These are phyloP conservation scores for Salminus brasiliensis DNA, from an alignment of 2,113 vertebrate species.

Conservation along the genomic window DNA sequence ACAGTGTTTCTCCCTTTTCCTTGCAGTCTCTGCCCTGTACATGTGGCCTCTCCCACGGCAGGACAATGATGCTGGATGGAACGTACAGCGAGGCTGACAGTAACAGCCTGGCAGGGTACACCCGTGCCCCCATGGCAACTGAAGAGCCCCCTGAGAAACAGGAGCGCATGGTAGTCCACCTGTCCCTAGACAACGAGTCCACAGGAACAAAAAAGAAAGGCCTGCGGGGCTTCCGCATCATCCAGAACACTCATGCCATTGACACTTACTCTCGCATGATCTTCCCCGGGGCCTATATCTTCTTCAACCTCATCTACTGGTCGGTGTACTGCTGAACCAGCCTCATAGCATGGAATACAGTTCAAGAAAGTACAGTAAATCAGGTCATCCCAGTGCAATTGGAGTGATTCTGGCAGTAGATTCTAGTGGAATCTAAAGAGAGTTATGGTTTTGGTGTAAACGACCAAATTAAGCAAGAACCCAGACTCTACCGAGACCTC, in stretches of 20 bases:
- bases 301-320: conserved; percentile 98
- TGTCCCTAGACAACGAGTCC: conserved; percentile 82
- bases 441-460: not conserved
- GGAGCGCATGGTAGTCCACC: conserved; percentile 85
- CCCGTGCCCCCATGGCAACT: conserved; percentile 76
- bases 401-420: not conserved
- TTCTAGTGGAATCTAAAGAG: not conserved
- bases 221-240: conserved; percentile 80
- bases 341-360: not conserved
- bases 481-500: not conserved
- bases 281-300: conserved; percentile 91
- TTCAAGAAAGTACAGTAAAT: not conserved
- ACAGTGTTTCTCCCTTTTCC: not conserved
- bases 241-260: conserved; percentile 90
- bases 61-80: conserved; percentile 88
- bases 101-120: conserved; percentile 88
- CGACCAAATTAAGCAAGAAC: not conserved
- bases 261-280: conserved; percentile 94
- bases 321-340: conserved; percentile 88
- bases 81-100: conserved; percentile 86
- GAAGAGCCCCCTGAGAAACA: conserved; percentile 83
- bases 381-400: not conserved
- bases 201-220: conserved; percentile 82
- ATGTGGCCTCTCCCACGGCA: conserved; percentile 84
- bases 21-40: conserved; percentile 77